Evolutionary conservation across 2,113 vertebrate species (phyloP).

Genomic region (Andinoacara biseriatus): DNA sequence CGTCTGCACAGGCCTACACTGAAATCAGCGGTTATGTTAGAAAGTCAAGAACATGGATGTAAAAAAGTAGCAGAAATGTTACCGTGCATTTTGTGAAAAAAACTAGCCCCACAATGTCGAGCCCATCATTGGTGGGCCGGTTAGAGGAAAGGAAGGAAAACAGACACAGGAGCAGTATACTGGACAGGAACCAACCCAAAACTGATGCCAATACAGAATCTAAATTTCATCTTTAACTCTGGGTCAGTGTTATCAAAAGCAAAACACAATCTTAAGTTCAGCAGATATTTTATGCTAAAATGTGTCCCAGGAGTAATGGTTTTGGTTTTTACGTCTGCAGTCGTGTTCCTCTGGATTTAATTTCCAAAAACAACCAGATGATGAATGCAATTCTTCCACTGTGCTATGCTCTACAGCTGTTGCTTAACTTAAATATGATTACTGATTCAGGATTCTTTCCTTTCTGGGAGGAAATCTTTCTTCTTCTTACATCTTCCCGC

Average conservation of each 20-base stretch:
- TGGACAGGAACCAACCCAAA: not conserved
- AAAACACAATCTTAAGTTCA: not conserved
- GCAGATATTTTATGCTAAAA: not conserved
- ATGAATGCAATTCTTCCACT: not conserved
- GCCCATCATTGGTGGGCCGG: not conserved
- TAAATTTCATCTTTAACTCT: not conserved
- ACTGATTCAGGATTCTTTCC: slow-evolving; percentile 16
- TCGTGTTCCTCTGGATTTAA: not conserved
- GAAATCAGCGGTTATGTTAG: not conserved
- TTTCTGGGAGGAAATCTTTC: slow-evolving; percentile 13
- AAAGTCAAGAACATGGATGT: too few species aligned
- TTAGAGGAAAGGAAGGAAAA: not conserved
- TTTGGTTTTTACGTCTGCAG: not conserved
- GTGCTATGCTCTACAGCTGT: not conserved
- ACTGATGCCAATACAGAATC: not conserved
- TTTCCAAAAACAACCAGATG: not conserved
- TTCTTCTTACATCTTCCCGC: not conserved
- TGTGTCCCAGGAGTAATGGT: not conserved
- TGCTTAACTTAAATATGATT: not conserved
- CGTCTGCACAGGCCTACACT: not conserved
- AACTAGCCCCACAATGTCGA: not conserved
- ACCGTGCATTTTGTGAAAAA: not conserved
- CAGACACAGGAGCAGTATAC: not conserved
- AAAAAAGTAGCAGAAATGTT: rapidly evolving
- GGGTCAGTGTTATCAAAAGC: not conserved